Percentiles rank a stretch among this genome's conserved stretches.
Evolutionary conservation across 2,888 invertebrate genomes (phyloP).

Genomic region (Ptilodon capucinus): DNA sequence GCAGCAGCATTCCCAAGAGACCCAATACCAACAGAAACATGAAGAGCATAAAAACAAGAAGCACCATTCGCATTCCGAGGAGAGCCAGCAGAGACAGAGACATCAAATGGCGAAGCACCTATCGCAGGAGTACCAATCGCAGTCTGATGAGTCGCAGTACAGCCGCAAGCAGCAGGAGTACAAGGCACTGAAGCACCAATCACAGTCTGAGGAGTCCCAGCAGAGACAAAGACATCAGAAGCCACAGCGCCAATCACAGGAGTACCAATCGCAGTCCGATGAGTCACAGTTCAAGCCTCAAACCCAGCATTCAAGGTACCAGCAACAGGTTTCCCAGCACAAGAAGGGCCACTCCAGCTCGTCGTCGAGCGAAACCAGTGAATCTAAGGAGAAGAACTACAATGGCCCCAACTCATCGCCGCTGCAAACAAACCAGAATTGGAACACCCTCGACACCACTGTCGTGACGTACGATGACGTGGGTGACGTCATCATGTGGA

Average conservation of each 20-base stretch:
- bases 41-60: constrained; percentile 1
- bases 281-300: background rate
- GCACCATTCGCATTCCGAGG: too few relatives aligned
- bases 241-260: background rate
- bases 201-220: constrained; percentile 2
- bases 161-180: background rate
- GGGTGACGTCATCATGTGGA: constrained; percentile 51
- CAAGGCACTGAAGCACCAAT: background rate
- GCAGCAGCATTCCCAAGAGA: background rate
- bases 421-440: constrained; percentile 18
- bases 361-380: constrained; percentile 28
- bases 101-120: background rate
- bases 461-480: constrained; percentile 31
- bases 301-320: background rate
- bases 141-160: background rate
- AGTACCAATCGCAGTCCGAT: constrained; percentile 2
- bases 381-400: constrained; percentile 18
- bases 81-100: constrained; percentile 7
- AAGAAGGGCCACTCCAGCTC: constrained; percentile 12
- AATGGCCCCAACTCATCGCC: constrained; percentile 2
- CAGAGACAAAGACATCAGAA: constrained; percentile 6
- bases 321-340: constrained; percentile 1
- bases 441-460: constrained; percentile 34
- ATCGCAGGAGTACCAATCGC: constrained; percentile 1
- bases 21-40: background rate